These are phyloP conservation scores for Neoarius graeffei DNA, from an alignment of 2,113 vertebrate genomes.

Conservation along the genomic window DNA sequence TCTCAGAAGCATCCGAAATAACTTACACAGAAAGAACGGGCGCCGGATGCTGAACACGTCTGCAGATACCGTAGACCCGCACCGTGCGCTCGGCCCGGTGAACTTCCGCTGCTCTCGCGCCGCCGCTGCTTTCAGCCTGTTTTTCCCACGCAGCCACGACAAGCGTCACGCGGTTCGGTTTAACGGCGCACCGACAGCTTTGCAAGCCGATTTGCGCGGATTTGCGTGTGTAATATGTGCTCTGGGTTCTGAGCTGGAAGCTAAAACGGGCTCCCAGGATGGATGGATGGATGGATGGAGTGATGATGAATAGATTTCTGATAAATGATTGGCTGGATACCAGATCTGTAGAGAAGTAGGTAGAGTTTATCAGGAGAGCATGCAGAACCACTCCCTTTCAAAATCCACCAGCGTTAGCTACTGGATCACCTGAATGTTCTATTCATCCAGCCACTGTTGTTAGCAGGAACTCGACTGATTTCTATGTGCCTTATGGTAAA, in stretches of 20 bases:
- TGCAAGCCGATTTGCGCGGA: constrained; percentile 60
- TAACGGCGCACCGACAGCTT: constrained; percentile 57
- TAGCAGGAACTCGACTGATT: background rate
- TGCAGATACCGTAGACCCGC: background rate
- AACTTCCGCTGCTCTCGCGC: constrained; percentile 63
- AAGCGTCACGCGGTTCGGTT: constrained; percentile 72
- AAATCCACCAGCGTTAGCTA: constrained; percentile 32
- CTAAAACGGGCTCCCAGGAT: background rate
- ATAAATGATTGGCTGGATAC: constrained; percentile 18
- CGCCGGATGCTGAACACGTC: background rate
- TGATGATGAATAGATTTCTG: background rate
- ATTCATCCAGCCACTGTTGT: background rate
- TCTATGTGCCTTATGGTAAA: background rate
- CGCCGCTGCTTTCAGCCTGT: constrained; percentile 57
- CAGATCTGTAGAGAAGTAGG: background rate
- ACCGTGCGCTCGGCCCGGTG: constrained; percentile 46
- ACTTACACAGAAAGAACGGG: background rate
- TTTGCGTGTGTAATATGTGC: constrained; percentile 28
- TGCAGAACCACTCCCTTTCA: background rate
- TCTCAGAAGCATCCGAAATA: background rate
- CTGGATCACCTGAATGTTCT: background rate
- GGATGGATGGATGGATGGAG: background rate
- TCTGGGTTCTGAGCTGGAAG: constrained; percentile 7
- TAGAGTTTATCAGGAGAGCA: background rate
- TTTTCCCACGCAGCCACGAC: constrained; percentile 56